Evolutionary conservation across 2,888 invertebrate genomes (phyloP).

Genomic region (Thera britannica): DNA sequence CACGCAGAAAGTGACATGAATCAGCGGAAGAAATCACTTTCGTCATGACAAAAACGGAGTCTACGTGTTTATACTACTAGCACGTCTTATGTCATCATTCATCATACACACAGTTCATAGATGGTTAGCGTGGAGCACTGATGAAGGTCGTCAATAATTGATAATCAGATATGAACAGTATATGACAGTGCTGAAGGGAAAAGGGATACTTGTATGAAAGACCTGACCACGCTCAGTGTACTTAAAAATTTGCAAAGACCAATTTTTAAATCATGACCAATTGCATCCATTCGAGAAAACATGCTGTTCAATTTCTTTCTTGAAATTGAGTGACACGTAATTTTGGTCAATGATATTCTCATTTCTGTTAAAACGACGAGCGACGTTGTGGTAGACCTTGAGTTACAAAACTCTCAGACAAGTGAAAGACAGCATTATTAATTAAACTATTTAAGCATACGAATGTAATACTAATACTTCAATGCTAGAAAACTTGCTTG

Average conservation of each 20-base stretch:
- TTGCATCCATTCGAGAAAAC: not conserved
- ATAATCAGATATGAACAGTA: not conserved
- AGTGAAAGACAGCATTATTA: conserved; percentile 31
- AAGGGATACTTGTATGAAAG: not conserved
- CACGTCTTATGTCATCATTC: conserved; percentile 33
- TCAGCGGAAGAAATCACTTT: conserved; percentile 58
- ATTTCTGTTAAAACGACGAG: not conserved
- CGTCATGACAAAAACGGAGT: conserved; percentile 38
- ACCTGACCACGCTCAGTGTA: not conserved
- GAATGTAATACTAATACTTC: too few relatives aligned
- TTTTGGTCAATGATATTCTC: conserved; percentile 13
- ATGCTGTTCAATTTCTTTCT: conserved; percentile 15
- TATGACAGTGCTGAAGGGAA: too few relatives aligned
- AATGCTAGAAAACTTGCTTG: too few relatives aligned
- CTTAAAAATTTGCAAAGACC: too few relatives aligned
- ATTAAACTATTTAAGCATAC: conserved; percentile 9
- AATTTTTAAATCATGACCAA: not conserved
- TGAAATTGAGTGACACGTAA: conserved; percentile 15
- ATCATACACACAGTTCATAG: too few relatives aligned
- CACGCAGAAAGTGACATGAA: conserved; percentile 53
- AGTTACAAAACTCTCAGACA: conserved; percentile 19
- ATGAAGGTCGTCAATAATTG: conserved; percentile 19
- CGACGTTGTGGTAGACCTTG: conserved; percentile 28
- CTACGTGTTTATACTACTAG: conserved; percentile 33
- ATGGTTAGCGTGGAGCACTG: conserved; percentile 19